Base-by-base conservation (phyloP, 2,888 invertebrate genomes). In the Scrobipalpa costella region DNA sequence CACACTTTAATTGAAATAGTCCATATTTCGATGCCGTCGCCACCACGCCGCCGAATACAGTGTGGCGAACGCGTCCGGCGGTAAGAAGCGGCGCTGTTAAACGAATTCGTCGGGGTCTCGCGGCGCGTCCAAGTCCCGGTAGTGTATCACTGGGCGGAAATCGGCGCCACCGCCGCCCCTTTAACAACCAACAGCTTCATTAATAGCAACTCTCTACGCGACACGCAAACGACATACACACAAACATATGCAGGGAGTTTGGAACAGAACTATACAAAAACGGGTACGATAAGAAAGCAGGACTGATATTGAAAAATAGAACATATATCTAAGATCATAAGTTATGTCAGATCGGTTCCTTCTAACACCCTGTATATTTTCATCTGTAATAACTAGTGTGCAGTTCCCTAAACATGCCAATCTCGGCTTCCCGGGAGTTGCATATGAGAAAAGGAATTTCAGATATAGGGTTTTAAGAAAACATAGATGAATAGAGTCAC, bases 121-220 rank as follows among this genome's bases (percentile, higher is more conserved):
- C 69, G 97, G 97, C 73, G 97, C 97, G 89, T 98, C 98, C 93
- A 98, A 93, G 92, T 98, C 98, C 85, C 97, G 94, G 93, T 98
- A 98, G 92, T 97, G 97, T 84, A 97, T 96, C 82, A 97, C 95
- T 77, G 97, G 96, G 81, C 97, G 95, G 92, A 95, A 96, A 85
- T 97, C 97, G 78, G 94, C 93, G 81, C 93, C 94, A 81, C 93
- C 94, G 81, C 93, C 93, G 81, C 93, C 94, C 91, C 96, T 95
- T 93, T 88, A 95, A 94, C 90, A 93, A 93, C 81, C 79, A 86
- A 88, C 65, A 67, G 36, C 57, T 68, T 69, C 64, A 69, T 80
- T 77, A 80, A 69, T 65, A 69, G 68, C 67, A 69, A 72, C 66
- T 65, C 65, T 58, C 49, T 50, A 63, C 64, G 67, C 68, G 67